Evolutionary conservation across 2,888 invertebrate species (phyloP), one percentile per base, ranked within the genome.

Genomic region (Andrena trimmerana): DNA sequence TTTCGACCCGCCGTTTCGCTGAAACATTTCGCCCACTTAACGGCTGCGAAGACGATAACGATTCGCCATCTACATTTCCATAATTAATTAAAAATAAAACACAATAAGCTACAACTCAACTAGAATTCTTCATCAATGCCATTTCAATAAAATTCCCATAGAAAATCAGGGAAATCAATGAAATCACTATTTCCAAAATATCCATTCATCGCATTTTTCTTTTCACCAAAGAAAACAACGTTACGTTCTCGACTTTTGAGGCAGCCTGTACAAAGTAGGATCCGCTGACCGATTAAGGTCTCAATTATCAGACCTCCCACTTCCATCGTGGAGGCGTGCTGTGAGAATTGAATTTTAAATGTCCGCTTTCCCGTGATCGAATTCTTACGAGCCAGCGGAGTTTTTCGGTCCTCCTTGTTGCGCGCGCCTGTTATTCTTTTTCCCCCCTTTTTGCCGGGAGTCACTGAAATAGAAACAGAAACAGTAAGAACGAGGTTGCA

Each of bases 381-480:
- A n/a, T 63, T 67, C 54, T 82, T 69, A 48, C 33, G 42, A 29
- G 24, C 42, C 63, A 50, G 67, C 50, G 24, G n/a, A 13, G n/a
- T 27, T 27, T 29, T 24, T 27, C 24, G 54, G 57, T 57, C 10
- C 24, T 57, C 24, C 57, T 57, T 57, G 57, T 72, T 42, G 16
- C 24, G 13, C 20, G 7, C 36, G 29, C 36, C 27, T 16, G 69
- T n/a, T 42, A 65, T 69, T 52, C 27, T 36, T 24, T 36, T 31
- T 60, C 69, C 66, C 31, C 7, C 48, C 60, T 42, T 50, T 48
- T 66, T 50, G 31, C 7, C 33, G 16, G 71, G 57, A 63, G 62
- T 62, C 54, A 52, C 59, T 50, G 74, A 63, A 78, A 83, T 67
- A 68, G 76, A 75, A 70, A 73, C 62, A 68, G 78, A 62, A 68